phyloP scores from a whole-genome alignment of 2,113 vertebrate genomes.

The Syngnathus floridae region DNA sequence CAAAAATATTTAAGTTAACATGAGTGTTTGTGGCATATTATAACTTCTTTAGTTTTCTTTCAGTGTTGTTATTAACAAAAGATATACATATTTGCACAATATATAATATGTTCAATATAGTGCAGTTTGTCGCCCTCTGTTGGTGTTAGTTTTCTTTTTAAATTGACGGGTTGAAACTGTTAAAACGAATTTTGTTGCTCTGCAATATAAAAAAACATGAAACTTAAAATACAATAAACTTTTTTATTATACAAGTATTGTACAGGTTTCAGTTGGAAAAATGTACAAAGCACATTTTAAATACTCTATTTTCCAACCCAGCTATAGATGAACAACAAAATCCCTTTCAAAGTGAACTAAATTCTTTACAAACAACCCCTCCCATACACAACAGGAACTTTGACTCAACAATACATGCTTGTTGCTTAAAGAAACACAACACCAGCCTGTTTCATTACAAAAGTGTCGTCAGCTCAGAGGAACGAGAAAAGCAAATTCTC shows the following conservation, averaged over 20 bases:
- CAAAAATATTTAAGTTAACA: too few species aligned
- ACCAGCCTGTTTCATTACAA: conserved; percentile 55
- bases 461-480: conserved; percentile 54
- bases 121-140: too few species aligned
- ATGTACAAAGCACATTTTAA: conserved; percentile 70
- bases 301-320: conserved; percentile 55
- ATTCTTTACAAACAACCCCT: conserved; percentile 40
- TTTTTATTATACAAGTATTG: conserved; percentile 69
- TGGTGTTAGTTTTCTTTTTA: too few species aligned
- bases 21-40: too few species aligned
- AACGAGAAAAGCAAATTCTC: conserved; percentile 52
- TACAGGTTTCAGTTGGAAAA: conserved; percentile 61
- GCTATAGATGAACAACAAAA: conserved; percentile 33
- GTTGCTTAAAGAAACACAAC: conserved; percentile 51
- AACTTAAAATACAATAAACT: conserved; percentile 57
- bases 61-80: too few species aligned
- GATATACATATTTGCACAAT: too few species aligned
- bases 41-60: too few species aligned
- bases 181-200: not conserved
- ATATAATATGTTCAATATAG: too few species aligned
- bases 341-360: conserved; percentile 51
- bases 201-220: conserved; percentile 6
- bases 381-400: conserved; percentile 40
- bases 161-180: too few species aligned
- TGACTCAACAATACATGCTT: conserved; percentile 59